Evolutionary conservation across 2,888 invertebrate species (phyloP).

Genomic region (Clitarchus hookeri): DNA sequence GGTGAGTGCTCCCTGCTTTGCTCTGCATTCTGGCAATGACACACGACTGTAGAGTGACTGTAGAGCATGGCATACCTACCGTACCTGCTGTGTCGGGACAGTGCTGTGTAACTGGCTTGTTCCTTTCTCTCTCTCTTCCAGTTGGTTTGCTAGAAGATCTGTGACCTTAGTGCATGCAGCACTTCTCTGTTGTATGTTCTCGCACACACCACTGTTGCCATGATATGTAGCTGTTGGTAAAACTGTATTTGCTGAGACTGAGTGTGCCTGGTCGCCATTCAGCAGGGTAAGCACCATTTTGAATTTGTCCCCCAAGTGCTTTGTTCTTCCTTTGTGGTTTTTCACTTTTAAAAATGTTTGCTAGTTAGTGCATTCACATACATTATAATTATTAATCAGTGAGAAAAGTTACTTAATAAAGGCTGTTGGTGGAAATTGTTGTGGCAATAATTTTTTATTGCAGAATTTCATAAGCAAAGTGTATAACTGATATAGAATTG

Average conservation of each 20-base stretch:
- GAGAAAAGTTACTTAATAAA: no score
- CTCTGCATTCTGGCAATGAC: no score
- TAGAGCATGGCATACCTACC: neutral
- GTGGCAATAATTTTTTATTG: no score
- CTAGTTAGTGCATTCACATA: no score
- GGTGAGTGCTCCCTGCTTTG: slow-evolving; percentile 56
- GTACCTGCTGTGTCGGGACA: neutral
- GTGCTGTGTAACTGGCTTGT: neutral
- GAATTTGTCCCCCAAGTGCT: no score
- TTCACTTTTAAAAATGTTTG: no score
- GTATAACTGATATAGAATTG: no score
- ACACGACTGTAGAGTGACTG: neutral
- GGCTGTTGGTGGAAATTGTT: no score
- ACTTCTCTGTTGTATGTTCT: slow-evolving; percentile 1
- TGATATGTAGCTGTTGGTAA: neutral
- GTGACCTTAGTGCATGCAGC: slow-evolving; percentile 19
- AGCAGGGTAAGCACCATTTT: neutral
- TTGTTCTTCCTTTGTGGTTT: no score
- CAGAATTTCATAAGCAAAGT: no score
- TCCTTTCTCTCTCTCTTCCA: slow-evolving; percentile 19
- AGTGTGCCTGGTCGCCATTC: neutral
- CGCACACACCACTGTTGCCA: neutral
- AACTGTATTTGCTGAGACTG: neutral
- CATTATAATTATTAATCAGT: no score
- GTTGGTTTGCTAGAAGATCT: neutral